These are phyloP conservation scores for Eulemur rufifrons DNA, from an alignment of 2,113 vertebrate genomes.

Conservation along the genomic window DNA sequence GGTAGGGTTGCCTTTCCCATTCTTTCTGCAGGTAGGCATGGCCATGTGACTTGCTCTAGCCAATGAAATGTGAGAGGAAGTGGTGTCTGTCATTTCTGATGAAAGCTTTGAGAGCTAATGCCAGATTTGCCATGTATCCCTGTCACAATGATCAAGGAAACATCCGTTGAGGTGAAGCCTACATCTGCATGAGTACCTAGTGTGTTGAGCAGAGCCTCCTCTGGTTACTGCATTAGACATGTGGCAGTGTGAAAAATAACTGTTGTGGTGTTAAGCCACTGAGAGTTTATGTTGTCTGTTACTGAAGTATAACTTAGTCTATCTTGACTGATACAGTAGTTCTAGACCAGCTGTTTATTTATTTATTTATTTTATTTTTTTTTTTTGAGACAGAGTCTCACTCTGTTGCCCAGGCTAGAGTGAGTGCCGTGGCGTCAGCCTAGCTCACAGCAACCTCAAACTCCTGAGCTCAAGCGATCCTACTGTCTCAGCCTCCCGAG, in stretches of 20 bases:
- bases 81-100: neutral
- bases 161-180: neutral
- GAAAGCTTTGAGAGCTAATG: neutral
- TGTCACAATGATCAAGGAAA: neutral
- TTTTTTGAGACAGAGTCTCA: too few relatives aligned
- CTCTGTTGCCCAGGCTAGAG: too few relatives aligned
- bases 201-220: neutral
- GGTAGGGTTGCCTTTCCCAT: neutral
- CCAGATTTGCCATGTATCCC: neutral
- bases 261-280: too few relatives aligned
- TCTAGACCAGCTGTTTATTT: neutral
- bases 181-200: neutral
- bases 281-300: neutral
- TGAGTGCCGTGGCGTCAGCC: too few relatives aligned
- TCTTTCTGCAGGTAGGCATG: neutral
- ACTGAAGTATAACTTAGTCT: neutral
- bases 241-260: neutral
- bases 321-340: neutral
- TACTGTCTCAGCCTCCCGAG: too few relatives aligned
- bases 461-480: too few relatives aligned
- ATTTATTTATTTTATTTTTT: too few relatives aligned
- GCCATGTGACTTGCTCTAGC: neutral
- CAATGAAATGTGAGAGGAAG: neutral
- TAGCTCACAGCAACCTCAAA: too few relatives aligned
- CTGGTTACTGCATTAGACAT: neutral